These are phyloP conservation scores for Trilocha varians DNA, from an alignment of 2,888 invertebrate species.

Conservation along the genomic window DNA sequence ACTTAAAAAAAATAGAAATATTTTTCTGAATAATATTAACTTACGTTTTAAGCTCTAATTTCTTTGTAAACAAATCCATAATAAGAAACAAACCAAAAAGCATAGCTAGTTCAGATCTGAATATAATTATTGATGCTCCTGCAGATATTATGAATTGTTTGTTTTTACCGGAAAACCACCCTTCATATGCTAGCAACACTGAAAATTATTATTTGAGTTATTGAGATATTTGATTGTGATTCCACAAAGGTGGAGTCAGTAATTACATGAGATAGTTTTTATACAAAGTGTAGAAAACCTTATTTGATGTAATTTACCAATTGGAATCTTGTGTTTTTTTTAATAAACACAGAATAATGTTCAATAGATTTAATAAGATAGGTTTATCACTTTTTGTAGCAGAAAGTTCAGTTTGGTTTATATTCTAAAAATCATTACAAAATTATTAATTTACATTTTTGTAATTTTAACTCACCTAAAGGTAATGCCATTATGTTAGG, in stretches of 20 bases:
- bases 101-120: slow-evolving; percentile 90
- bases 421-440: too few relatives aligned
- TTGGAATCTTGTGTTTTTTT: too few relatives aligned
- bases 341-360: too few relatives aligned
- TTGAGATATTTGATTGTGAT: too few relatives aligned
- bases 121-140: slow-evolving; percentile 91
- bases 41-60: slow-evolving; percentile 67
- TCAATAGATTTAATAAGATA: too few relatives aligned
- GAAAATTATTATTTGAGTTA: slow-evolving; percentile 34
- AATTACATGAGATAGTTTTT: too few relatives aligned
- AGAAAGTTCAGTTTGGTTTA: too few relatives aligned
- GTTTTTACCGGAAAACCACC: slow-evolving; percentile 86
- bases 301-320: not conserved
- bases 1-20: not conserved
- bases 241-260: too few relatives aligned
- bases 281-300: not conserved
- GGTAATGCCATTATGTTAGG: slow-evolving; percentile 96
- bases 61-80: slow-evolving; percentile 81
- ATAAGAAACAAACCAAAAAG: slow-evolving; percentile 89
- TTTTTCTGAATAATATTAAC: slow-evolving; percentile 8
- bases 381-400: too few relatives aligned
- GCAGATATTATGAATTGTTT: slow-evolving; percentile 85
- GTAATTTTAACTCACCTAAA: slow-evolving; percentile 81
- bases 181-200: slow-evolving; percentile 89
- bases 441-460: too few relatives aligned